phyloP scores from a whole-genome alignment of 2,797 vertebrate genomes.

The Phrynocephalus vlangalii region DNA sequence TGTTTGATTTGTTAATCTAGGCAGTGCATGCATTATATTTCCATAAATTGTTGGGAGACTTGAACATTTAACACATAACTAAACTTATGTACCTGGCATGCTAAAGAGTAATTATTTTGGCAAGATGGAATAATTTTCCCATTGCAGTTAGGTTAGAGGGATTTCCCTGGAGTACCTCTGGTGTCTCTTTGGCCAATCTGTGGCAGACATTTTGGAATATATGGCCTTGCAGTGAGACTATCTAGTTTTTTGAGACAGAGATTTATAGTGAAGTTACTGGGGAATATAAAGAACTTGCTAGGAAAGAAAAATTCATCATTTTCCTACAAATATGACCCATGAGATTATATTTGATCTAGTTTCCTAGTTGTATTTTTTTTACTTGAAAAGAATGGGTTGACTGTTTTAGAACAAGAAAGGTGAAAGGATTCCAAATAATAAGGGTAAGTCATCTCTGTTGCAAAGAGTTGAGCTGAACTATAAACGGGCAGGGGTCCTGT shows the following conservation, averaged over 20 bases:
- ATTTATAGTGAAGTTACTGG: background rate
- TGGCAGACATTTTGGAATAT: background rate
- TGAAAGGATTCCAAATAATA: no score
- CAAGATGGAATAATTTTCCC: background rate
- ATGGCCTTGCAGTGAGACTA: background rate
- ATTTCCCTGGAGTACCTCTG: background rate
- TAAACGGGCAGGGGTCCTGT: background rate
- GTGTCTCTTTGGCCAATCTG: background rate
- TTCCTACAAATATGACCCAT: background rate
- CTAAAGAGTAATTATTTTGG: background rate
- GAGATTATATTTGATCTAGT: background rate
- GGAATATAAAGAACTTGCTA: background rate
- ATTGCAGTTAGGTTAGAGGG: background rate
- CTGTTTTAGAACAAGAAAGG: background rate
- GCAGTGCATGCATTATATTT: no score
- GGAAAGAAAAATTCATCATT: background rate
- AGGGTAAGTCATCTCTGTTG: no score
- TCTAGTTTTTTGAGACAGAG: background rate
- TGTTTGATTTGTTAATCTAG: no score
- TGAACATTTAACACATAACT: no score
- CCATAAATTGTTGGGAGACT: no score
- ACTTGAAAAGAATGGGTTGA: background rate
- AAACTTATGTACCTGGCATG: background rate
- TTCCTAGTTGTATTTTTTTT: background rate
- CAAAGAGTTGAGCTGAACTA: background rate